A percentile compares a stretch with the other conserved stretches of the same genome.
phyloP scores from a whole-genome alignment of 2,113 vertebrate genomes.

The Glareola pratincola region DNA sequence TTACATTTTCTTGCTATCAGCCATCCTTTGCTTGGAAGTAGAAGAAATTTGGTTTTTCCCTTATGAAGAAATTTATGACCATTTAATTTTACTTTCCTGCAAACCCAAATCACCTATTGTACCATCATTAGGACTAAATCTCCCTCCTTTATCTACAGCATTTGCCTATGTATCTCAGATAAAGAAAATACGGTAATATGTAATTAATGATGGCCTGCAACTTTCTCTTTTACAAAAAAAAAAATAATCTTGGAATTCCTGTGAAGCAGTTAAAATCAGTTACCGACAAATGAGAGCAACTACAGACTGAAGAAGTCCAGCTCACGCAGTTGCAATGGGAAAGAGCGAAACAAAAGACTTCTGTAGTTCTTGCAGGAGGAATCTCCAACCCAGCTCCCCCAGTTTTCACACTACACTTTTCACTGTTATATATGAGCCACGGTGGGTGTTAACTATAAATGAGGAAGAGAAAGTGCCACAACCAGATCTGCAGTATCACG shows the following conservation, averaged over 20 bases:
- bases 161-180: background rate
- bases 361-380: background rate
- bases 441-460: background rate
- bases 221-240: background rate
- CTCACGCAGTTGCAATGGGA: background rate
- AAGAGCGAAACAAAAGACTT: background rate
- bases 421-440: conserved; percentile 17
- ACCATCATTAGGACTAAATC: background rate
- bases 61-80: background rate
- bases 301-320: background rate
- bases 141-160: background rate
- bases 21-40: background rate
- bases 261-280: background rate
- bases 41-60: background rate
- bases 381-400: background rate
- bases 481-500: background rate
- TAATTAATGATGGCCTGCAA: background rate
- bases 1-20: background rate
- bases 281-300: background rate
- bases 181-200: background rate
- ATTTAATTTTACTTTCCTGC: background rate
- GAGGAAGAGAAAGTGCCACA: background rate
- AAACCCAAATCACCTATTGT: background rate
- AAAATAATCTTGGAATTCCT: background rate
- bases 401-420: background rate